A percentile compares a stretch with the other conserved stretches of the same genome.
phyloP scores from a whole-genome alignment of 2,888 invertebrate species.

The Chymomyza fuscimana region DNA sequence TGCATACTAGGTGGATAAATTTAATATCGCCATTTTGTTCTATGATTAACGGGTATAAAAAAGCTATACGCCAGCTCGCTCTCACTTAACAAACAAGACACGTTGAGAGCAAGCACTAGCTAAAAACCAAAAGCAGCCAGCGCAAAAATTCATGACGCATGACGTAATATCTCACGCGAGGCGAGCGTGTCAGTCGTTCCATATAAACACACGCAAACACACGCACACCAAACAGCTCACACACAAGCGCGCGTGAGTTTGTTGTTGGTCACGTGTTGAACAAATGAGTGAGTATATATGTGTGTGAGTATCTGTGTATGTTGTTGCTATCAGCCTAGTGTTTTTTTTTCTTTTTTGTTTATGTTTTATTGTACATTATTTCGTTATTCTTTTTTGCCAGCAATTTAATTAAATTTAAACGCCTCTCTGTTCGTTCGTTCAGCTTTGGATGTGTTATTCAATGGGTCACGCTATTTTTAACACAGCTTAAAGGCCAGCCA shows the following conservation, averaged over 20 bases:
- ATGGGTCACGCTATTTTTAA: background rate
- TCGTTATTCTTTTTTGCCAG: constrained; percentile 53
- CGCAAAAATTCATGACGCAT: constrained; percentile 73
- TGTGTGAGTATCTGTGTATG: background rate
- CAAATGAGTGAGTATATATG: constrained; percentile 40
- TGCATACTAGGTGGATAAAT: too few relatives aligned
- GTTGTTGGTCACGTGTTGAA: constrained; percentile 75
- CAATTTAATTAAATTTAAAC: constrained; percentile 61
- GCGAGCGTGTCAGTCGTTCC: constrained; percentile 73
- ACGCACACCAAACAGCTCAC: constrained; percentile 19
- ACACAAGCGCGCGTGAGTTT: constrained; percentile 45
- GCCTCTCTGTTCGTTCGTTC: constrained; percentile 10
- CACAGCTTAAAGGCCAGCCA: background rate
- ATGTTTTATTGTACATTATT: constrained; percentile 10
- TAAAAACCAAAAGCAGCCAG: constrained; percentile 39
- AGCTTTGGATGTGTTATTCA: background rate
- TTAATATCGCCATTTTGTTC: too few relatives aligned
- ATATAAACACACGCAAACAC: constrained; percentile 20
- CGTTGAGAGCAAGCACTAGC: constrained; percentile 38
- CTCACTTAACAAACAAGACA: constrained; percentile 47
- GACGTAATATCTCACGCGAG: constrained; percentile 80
- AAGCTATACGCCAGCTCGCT: background rate
- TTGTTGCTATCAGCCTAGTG: constrained; percentile 21
- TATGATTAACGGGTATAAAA: background rate
- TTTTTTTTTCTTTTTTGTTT: constrained; percentile 10